Base-by-base conservation (phyloP, 1,140 invertebrate species). In the Chlorops oryzae region DNA sequence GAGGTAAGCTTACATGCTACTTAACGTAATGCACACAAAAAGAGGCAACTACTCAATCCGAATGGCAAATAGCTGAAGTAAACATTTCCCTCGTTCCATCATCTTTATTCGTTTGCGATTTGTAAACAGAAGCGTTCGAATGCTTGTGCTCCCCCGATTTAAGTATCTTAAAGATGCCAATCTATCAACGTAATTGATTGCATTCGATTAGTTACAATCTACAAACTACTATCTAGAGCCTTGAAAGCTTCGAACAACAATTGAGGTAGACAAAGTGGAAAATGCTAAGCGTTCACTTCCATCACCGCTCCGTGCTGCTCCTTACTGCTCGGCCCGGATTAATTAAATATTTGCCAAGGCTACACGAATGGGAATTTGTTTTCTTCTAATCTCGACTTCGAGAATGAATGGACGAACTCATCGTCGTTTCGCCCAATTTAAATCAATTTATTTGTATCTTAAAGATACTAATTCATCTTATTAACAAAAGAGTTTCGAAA, bases 181-280 rank as follows among this genome's bases (percentile, higher is more conserved):
- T 66, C 64, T 66, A 66, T 66, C 63, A 66, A 66, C 61, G 60
- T 66, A 66, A 66, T 66, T 66, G 63, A 66, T 66, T 62, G 58
- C 64, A 35, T 62, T 66, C 63, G 63, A 66, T 66, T 66, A 66
- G 63, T 66, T 60, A 66, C 61, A 58, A 64, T 51, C n/a, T n/a
- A n/a, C n/a, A n/a, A n/a, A n/a, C n/a, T n/a, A n/a, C 56, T 61
- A 52, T 59, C 42, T 32, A 45, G 28, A 28, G 25, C 7, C 34
- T 25, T 45, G 34, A 45, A 45, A 21, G 34, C 34, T 45, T 45
- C 28, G 10, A 28, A 27, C 2, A 32, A 9, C 10, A 45, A 32
- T 13, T 28, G 24, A 28, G 28, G 18, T 24, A 1, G 18, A 40
- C 17, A 4, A 12, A 43, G 24, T 28, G 13, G 17, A 18, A 39